These are phyloP conservation scores for Mormyrops attenuatus DNA, from an alignment of 2,797 vertebrate species.

Conservation along the genomic window DNA sequence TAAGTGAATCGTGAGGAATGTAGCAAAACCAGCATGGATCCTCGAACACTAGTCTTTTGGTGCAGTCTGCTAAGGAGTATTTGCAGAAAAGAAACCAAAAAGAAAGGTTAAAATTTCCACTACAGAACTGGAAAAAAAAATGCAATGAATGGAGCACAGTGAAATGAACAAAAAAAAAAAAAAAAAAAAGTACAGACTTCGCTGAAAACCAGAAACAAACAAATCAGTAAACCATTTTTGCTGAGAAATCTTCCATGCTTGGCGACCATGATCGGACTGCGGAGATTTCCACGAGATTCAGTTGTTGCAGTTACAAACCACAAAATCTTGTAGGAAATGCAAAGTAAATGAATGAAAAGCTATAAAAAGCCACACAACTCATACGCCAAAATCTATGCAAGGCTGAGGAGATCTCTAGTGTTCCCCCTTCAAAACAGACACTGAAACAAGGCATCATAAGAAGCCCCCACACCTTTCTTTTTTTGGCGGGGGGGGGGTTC, in stretches of 20 bases:
- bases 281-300: background rate
- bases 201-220: background rate
- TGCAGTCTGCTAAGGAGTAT: background rate
- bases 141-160: background rate
- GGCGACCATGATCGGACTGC: background rate
- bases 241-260: background rate
- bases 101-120: background rate
- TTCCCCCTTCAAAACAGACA: background rate
- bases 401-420: background rate
- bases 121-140: background rate
- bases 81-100: background rate
- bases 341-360: background rate
- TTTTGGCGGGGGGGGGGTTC: background rate
- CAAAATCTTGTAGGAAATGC: background rate
- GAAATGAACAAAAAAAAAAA: background rate
- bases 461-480: background rate
- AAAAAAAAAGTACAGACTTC: background rate
- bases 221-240: background rate
- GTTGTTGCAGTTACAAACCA: background rate
- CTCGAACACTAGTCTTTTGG: background rate
- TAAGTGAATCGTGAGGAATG: background rate
- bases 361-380: background rate
- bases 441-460: background rate
- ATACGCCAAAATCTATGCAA: background rate
- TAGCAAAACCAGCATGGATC: background rate